Conservation (phyloP, 2,888 invertebrate species). For the Pinctada fucata region DNA sequence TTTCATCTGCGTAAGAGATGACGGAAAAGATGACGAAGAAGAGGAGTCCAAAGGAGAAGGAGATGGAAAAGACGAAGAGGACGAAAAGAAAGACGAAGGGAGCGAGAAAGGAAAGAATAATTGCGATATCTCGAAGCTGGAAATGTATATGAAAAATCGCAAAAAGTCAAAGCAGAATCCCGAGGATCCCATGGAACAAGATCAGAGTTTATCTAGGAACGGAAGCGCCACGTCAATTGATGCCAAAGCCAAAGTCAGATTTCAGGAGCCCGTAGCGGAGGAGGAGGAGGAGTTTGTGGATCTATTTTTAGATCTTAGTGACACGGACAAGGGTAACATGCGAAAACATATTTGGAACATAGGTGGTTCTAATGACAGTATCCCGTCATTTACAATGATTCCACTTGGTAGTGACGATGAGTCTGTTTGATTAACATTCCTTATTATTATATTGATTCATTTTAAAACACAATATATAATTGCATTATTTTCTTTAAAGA, state of each 20-base stretch:
- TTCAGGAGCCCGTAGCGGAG: constrained; percentile 37
- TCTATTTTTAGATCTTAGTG: constrained; percentile 63
- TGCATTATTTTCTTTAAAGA: too few relatives aligned
- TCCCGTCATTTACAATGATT: constrained; percentile 39
- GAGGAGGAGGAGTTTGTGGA: constrained; percentile 61
- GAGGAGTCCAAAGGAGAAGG: constrained; percentile 42
- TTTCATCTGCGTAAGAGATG: constrained; percentile 61
- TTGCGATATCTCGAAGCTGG: constrained; percentile 31
- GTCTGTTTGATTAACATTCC: too few relatives aligned
- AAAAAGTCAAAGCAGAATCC: constrained; percentile 38
- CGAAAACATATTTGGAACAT: constrained; percentile 43
- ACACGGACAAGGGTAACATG: constrained; percentile 44
- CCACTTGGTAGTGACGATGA: too few relatives aligned
- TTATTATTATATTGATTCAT: too few relatives aligned
- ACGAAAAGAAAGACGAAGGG: constrained; percentile 30
- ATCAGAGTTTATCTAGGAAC: constrained; percentile 37
- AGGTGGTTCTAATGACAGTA: constrained; percentile 56
- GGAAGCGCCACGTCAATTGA: constrained; percentile 20
- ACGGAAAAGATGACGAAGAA: constrained; percentile 55
- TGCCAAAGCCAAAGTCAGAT: constrained; percentile 25
- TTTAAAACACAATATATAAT: too few relatives aligned
- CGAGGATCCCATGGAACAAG: constrained; percentile 25
- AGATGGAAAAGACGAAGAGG: constrained; percentile 24
- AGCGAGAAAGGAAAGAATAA: constrained; percentile 30
- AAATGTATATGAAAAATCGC: constrained; percentile 45